phyloP scores from a whole-genome alignment of 92 coral and sea anemone genomes.

The Epizoanthus scotinus region DNA sequence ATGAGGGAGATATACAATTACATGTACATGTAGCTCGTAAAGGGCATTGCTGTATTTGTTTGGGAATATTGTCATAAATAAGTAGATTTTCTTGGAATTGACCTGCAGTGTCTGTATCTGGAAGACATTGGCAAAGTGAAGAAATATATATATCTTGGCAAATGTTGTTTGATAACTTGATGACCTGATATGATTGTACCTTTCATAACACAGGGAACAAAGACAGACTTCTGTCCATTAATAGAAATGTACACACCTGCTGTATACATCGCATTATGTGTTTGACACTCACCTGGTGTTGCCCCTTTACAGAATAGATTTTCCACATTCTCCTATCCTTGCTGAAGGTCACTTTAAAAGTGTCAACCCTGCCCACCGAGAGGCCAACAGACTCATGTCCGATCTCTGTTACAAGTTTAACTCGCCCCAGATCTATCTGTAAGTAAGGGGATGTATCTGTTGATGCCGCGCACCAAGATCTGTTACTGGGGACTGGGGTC shows the following conservation, averaged over 20 bases:
- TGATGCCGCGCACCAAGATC: constrained; percentile 21
- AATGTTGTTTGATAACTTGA: no score
- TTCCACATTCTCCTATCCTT: constrained; percentile 11
- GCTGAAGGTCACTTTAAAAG: constrained; percentile 9
- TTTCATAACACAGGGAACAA: not conserved
- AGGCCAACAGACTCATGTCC: constrained; percentile 6
- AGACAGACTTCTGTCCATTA: not conserved
- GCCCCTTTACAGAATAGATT: not conserved
- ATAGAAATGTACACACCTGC: not conserved
- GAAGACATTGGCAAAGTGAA: no score
- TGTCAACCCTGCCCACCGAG: not conserved
- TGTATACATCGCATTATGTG: no score
- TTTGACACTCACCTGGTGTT: not conserved
- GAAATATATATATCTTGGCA: no score
- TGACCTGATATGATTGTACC: not conserved
- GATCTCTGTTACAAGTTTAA: constrained; percentile 19
- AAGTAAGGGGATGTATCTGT: constrained; percentile 19
- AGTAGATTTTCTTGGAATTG: no score
- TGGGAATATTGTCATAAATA: no score
- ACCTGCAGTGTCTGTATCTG: no score
- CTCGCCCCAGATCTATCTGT: constrained; percentile 16
- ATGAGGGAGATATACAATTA: no score
- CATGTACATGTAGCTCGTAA: no score
- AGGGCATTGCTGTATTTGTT: no score
- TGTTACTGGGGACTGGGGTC: not conserved